Percentiles rank a stretch among this genome's conserved stretches.
Conservation (phyloP, 2,113 vertebrate genomes). For the Alexandromys fortis region DNA sequence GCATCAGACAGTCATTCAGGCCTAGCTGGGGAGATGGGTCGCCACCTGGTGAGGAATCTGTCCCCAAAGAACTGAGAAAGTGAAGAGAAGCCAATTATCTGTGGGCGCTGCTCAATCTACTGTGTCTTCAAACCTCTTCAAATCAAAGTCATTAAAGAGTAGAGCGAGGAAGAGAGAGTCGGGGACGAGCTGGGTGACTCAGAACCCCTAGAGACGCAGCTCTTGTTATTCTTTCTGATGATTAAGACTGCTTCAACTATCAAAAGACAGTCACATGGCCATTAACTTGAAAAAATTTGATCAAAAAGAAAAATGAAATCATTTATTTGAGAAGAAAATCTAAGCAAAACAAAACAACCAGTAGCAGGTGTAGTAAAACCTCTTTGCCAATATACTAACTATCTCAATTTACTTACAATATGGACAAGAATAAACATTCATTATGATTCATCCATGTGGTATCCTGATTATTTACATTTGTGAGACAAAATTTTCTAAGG, state of each 20-base stretch:
- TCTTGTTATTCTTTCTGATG: not conserved
- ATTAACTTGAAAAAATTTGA: not conserved
- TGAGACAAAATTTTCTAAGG: not conserved
- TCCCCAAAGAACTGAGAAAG: not conserved
- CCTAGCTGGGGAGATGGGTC: not conserved
- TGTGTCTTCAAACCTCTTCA: conserved; percentile 21
- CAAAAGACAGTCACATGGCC: not conserved
- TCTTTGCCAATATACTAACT: not conserved
- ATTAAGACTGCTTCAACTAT: not conserved
- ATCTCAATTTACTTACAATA: not conserved
- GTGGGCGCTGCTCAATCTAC: not conserved
- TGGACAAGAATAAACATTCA: not conserved
- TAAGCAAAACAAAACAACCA: not conserved
- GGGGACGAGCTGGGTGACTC: not conserved
- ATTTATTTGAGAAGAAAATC: conserved; percentile 2
- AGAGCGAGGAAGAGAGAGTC: not conserved
- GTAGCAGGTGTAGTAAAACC: not conserved
- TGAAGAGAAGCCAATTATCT: not conserved
- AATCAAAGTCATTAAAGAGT: conserved; percentile 53
- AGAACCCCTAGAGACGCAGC: not conserved
- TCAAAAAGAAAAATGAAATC: conserved; percentile 14
- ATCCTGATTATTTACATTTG: not conserved
- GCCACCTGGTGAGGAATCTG: not conserved
- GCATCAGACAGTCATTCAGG: not conserved
- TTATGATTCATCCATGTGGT: not conserved